These are phyloP conservation scores for Dysdera silvatica DNA, from an alignment of 1,140 invertebrate species.

Conservation along the genomic window DNA sequence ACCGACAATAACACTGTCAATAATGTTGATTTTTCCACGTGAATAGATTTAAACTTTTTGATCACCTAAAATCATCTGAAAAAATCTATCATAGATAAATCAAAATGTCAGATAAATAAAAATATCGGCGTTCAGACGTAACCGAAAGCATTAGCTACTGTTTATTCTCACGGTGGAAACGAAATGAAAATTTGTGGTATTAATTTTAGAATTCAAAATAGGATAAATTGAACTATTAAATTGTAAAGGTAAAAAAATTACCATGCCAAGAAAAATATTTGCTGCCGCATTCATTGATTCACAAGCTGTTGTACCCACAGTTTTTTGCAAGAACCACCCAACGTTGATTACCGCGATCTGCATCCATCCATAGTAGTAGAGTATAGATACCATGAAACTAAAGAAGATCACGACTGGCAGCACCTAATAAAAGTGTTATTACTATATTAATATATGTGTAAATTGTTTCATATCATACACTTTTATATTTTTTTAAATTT, in stretches of 20 bases:
- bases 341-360: constrained; percentile 77
- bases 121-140: too few relatives aligned
- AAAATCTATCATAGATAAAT: too few relatives aligned
- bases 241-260: constrained; percentile 39
- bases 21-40: too few relatives aligned
- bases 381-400: constrained; percentile 72
- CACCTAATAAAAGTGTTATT: constrained; percentile 50
- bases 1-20: too few relatives aligned
- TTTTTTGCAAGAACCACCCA: constrained; percentile 61
- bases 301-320: constrained; percentile 77
- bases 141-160: too few relatives aligned
- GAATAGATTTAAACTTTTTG: too few relatives aligned
- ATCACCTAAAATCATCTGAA: too few relatives aligned
- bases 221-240: not conserved
- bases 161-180: too few relatives aligned
- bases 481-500: not conserved
- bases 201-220: not conserved
- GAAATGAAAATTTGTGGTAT: constrained; percentile 3
- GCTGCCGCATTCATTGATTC: constrained; percentile 85
- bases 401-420: constrained; percentile 85
- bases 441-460: not conserved
- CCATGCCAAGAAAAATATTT: constrained; percentile 84
- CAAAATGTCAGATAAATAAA: too few relatives aligned
- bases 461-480: not conserved
- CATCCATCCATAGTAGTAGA: constrained; percentile 80